A percentile compares a stretch with the other conserved stretches of the same genome.
These are phyloP conservation scores for Cassiopea andromeda DNA, from an alignment of 30 jellyfish, hydroid and myxozoan species.

Conservation along the genomic window DNA sequence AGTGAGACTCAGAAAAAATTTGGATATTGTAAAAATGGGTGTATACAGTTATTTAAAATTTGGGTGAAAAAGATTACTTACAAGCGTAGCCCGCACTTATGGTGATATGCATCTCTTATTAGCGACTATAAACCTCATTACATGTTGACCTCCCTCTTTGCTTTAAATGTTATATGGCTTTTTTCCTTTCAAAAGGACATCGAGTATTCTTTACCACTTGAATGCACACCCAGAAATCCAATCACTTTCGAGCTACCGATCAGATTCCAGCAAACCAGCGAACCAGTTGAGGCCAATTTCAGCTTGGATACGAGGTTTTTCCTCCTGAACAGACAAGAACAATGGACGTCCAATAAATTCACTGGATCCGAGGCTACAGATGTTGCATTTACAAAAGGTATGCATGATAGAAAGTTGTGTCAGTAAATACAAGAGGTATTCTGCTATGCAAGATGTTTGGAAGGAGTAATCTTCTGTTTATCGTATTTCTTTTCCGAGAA, in stretches of 20 bases:
- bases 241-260: slow-evolving; percentile 83
- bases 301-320: slow-evolving; percentile 91
- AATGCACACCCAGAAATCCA: slow-evolving; percentile 89
- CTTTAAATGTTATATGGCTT: neutral
- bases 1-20: no score
- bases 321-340: slow-evolving; percentile 70
- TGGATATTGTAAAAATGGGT: no score
- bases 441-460: no score
- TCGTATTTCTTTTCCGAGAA: no score
- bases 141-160: neutral
- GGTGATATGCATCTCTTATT: no score
- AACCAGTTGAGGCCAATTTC: slow-evolving; percentile 94
- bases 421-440: no score
- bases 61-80: no score
- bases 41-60: no score
- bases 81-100: no score
- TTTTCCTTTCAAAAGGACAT: slow-evolving; percentile 59
- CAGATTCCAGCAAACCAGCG: slow-evolving; percentile 98
- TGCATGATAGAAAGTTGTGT: no score
- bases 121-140: neutral
- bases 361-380: slow-evolving; percentile 89
- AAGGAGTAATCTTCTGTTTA: no score
- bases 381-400: slow-evolving; percentile 83
- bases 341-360: slow-evolving; percentile 73
- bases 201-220: slow-evolving; percentile 75